Evolutionary conservation across 2,888 invertebrate genomes (phyloP).

Genomic region (Cataglyphis rosenhaueri): DNA sequence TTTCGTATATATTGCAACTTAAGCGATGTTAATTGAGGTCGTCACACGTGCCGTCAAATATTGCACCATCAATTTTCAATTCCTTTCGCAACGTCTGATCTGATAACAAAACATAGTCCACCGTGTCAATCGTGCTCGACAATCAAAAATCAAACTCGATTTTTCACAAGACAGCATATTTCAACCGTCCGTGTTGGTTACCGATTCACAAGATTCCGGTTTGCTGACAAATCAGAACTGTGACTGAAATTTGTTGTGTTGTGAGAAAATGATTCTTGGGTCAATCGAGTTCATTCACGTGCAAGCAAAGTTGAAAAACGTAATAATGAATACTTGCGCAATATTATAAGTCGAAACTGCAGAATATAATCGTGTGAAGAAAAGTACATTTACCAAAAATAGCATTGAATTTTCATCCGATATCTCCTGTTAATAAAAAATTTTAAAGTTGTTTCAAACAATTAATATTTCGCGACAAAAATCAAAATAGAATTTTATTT

Average conservation of each 20-base stretch:
- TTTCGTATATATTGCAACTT: constrained; percentile 8
- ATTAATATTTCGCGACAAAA: background rate
- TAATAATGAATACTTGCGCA: background rate
- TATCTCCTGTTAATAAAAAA: background rate
- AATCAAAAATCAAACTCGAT: constrained; percentile 62
- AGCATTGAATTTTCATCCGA: background rate
- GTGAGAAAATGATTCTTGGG: constrained; percentile 21
- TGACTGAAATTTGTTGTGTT: constrained; percentile 20
- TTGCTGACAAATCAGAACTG: constrained; percentile 39
- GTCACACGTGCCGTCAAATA: constrained; percentile 6
- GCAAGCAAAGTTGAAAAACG: background rate
- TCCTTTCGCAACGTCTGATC: constrained; percentile 19
- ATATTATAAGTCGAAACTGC: background rate
- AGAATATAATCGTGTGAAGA: background rate
- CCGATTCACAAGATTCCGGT: constrained; percentile 46
- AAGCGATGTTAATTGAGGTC: constrained; percentile 17
- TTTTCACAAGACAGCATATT: constrained; percentile 54
- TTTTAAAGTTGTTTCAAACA: background rate
- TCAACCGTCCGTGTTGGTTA: constrained; percentile 38
- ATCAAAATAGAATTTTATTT: background rate
- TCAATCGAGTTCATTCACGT: constrained; percentile 32
- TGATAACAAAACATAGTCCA: constrained; percentile 25
- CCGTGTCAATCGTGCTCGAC: constrained; percentile 57
- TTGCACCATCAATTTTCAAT: constrained; percentile 20
- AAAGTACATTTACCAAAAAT: background rate